These are phyloP conservation scores for Eubasilissa regina DNA, from an alignment of 1,140 invertebrate genomes.

Conservation along the genomic window DNA sequence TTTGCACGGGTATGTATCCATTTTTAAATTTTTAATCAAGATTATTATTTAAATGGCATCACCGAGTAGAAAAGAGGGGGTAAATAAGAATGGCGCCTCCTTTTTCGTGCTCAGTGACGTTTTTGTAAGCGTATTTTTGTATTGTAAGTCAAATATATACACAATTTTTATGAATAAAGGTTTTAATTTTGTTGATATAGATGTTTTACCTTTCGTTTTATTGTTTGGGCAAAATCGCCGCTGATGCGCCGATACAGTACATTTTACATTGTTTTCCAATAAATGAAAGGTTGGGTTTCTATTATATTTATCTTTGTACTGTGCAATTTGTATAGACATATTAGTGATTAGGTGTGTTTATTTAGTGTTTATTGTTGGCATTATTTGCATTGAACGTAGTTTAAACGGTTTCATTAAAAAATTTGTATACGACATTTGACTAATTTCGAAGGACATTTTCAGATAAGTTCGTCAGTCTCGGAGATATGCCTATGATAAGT, in stretches of 20 bases:
- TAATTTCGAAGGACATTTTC: slow-evolving; percentile 48
- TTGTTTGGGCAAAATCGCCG: slow-evolving; percentile 6
- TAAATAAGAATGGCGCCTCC: slow-evolving; percentile 53
- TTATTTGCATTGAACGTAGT: not conserved
- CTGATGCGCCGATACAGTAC: slow-evolving; percentile 13
- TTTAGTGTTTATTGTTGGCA: not conserved
- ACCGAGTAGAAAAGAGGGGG: slow-evolving; percentile 34
- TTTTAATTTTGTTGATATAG: slow-evolving; percentile 23
- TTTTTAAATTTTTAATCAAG: not conserved
- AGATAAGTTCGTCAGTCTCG: slow-evolving; percentile 44
- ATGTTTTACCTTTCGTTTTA: slow-evolving; percentile 30
- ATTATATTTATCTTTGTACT: slow-evolving; percentile 43
- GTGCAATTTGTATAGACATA: not conserved
- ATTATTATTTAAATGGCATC: slow-evolving; percentile 18
- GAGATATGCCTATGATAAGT: slow-evolving; percentile 59
- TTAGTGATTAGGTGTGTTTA: not conserved
- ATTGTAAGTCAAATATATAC: slow-evolving; percentile 43
- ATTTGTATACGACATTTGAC: not conserved
- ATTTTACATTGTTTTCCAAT: slow-evolving; percentile 49
- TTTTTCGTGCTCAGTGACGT: slow-evolving; percentile 51
- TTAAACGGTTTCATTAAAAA: not conserved
- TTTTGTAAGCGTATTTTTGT: slow-evolving; percentile 53
- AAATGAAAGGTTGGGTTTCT: slow-evolving; percentile 53
- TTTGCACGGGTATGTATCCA: not conserved
- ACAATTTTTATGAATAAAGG: slow-evolving; percentile 21